phyloP scores from a whole-genome alignment of 1,140 invertebrate species.

The Bombus haemorrhoidalis region DNA sequence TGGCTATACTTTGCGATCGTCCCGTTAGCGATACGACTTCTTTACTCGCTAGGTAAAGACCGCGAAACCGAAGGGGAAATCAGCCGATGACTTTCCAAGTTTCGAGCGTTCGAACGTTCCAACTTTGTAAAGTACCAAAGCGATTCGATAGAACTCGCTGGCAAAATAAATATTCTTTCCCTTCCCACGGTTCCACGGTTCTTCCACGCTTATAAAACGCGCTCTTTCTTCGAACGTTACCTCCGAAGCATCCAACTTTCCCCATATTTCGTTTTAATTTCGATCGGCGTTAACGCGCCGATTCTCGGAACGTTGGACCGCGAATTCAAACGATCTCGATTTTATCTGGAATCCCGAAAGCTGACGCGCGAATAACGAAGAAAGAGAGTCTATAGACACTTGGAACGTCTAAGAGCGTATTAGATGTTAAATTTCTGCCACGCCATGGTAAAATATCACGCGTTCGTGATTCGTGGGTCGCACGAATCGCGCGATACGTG shows the following conservation, averaged over 20 bases:
- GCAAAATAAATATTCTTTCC: not conserved
- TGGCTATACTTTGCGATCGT: not conserved
- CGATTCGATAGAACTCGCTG: not conserved
- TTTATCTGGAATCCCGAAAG: not conserved
- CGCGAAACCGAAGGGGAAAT: not conserved
- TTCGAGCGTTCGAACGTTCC: not conserved
- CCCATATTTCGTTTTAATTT: not conserved
- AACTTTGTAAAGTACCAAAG: not conserved
- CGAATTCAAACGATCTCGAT: no score
- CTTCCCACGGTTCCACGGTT: not conserved
- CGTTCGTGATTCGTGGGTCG: not conserved
- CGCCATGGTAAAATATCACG: not conserved
- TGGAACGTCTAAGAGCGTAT: not conserved
- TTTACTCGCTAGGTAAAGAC: not conserved
- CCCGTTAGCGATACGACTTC: not conserved
- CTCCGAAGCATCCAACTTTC: not conserved
- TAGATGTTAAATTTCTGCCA: not conserved
- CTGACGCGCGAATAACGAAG: not conserved
- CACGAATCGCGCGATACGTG: not conserved
- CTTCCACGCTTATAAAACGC: not conserved
- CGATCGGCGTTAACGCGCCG: not conserved
- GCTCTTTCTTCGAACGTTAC: not conserved
- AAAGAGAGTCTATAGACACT: no score
- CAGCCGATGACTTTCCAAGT: not conserved
- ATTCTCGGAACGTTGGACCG: no score